Conservation (phyloP, 2,888 invertebrate species). For the Perithous albicinctus region DNA sequence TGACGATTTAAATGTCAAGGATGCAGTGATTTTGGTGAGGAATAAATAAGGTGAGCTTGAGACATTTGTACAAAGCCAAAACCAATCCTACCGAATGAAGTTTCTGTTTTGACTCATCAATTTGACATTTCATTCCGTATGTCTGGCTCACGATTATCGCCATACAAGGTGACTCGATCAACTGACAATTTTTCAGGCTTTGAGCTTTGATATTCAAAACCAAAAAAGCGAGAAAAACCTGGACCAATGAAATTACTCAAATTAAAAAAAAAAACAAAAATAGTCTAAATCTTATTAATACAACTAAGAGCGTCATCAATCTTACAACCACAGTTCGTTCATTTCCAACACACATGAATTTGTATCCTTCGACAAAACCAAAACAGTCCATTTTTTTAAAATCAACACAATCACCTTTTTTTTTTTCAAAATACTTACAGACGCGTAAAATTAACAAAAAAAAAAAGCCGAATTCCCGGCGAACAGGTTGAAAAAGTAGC, state of each 20-base stretch:
- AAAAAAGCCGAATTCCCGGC: not conserved
- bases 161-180: not conserved
- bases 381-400: no score
- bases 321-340: no score
- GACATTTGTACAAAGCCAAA: not conserved
- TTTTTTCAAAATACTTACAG: no score
- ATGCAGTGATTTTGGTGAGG: not conserved
- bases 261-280: no score
- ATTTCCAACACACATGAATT: no score
- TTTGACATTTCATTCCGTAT: conserved; percentile 1
- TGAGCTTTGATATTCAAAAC: not conserved
- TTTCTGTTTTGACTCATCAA: conserved; percentile 11
- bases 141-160: not conserved
- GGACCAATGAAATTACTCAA: not conserved
- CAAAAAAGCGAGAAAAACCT: not conserved
- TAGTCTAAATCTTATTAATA: no score
- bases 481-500: conserved; percentile 22
- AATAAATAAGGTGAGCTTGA: not conserved
- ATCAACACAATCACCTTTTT: no score
- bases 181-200: not conserved
- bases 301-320: no score
- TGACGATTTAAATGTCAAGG: conserved; percentile 14
- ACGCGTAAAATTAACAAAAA: not conserved
- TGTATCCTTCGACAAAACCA: no score
- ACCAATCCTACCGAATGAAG: not conserved